Base-by-base conservation (phyloP, 30 jellyfish, hydroid and myxozoan species). In the Hydractinia echinata region DNA sequence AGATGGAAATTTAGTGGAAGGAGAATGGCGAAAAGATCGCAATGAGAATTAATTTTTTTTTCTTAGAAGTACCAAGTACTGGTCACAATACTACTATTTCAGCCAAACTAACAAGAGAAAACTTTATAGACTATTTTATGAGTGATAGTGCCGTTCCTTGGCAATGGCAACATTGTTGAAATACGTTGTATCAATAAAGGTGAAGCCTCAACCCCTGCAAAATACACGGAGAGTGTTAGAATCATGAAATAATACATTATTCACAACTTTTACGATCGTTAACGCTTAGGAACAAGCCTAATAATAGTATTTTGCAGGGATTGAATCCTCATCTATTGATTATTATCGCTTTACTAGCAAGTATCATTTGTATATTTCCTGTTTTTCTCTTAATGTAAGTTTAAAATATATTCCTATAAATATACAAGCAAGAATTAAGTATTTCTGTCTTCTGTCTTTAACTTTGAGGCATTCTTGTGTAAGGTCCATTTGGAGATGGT, bases 101-200 rank as follows among this genome's bases (percentile, higher is more conserved):
- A 51, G 93, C 92, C 15, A 86, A 86, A 66, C n/a, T n/a, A n/a
- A n/a, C n/a, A n/a, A n/a, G n/a, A n/a, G n/a, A n/a, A n/a, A n/a
- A n/a, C 50, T 54, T 81, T 8, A 80, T 3, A 66, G 87, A 86
- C 19, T 86, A 86, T 56, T 86, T 81, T 56, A 61, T 54, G 77
- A 81, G 67, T 81, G 89, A 86, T 44, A 93, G 92, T 10, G 94
- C 95, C n/a, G 94, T 86, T 4, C 51, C 39, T 5, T 86, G 95
- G 95, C 95, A 86, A 81, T 86, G 95, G 95, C 15, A 77, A 52
- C 44, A 73, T 73, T 73, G 76, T 50, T 73, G 44, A 52, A 16
- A 30, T 10, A 10, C 30, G n/a, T 73, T 50, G n/a, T 16, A 30
- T 30, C 2, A 30, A 30, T 30, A 30, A 30, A 30, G 2, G 44